Base-by-base conservation (phyloP, 1,140 invertebrate genomes). In the Armadillidium nasatum region DNA sequence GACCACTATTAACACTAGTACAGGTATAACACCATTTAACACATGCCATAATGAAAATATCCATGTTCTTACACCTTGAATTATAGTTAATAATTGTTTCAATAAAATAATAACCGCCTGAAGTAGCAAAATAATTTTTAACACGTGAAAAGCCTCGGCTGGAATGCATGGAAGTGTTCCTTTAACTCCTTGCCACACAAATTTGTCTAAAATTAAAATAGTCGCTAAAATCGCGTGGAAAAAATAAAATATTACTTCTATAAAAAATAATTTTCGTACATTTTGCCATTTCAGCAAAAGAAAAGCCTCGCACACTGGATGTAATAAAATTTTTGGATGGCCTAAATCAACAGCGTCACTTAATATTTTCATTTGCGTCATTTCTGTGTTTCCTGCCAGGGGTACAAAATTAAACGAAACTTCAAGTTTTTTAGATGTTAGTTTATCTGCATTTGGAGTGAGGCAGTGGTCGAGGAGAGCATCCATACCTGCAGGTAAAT, bases 241-340 rank as follows among this genome's bases (percentile, higher is more conserved):
- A 3, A 83, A 82, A 78, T 88, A 88, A 3, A 86, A 77, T 9
- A 85, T 67, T 21, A 85, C 82, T n/a, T 87, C 79, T 43, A 84
- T 46, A 15, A 84, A 82, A 78, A 88, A 88, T 60, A 86, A 86
- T 72, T 84, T 84, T 22, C 86, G 80, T 10, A 87, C 81, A 44
- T 85, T 85, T 71, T 85, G 86, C 88, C 88, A 88, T 82, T 88
- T 88, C n/a, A 88, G 82, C 75, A 83, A 85, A 0, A 88, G 82
- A 80, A 87, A 88, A 76, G 86, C 86, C 82, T 88, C 86, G 4
- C 88, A 83, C 21, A 87, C 83, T 0, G 88, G 88, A 82, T 88
- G 87, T 0, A 87, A 84, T 13, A 87, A 83, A 15, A 89, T 81
- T 74, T 84, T 85, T 60, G 85, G 84, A 50, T 82, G 79, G 10